Percentiles rank a stretch among this genome's conserved stretches.
These are phyloP conservation scores for Etheostoma perlongum DNA, from an alignment of 2,797 vertebrate genomes.

Conservation along the genomic window DNA sequence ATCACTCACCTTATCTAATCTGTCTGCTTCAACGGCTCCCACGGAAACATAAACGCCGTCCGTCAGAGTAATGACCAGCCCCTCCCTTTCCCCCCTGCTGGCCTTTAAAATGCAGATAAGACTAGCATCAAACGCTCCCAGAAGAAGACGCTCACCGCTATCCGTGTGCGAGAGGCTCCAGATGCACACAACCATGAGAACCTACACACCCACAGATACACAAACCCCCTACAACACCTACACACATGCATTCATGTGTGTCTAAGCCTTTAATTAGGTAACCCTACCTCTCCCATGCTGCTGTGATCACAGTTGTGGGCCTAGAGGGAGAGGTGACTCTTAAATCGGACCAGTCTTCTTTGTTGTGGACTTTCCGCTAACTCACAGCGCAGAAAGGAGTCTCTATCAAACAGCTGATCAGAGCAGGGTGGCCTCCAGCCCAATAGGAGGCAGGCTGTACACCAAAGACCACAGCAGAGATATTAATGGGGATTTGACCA, in stretches of 20 bases:
- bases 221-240: slow-evolving; percentile 41
- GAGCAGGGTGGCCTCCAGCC: slow-evolving; percentile 47
- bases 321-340: slow-evolving; percentile 64
- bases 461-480: slow-evolving; percentile 22
- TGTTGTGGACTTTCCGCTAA: slow-evolving; percentile 49
- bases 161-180: slow-evolving; percentile 33
- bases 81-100: slow-evolving; percentile 53
- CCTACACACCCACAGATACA: slow-evolving; percentile 34
- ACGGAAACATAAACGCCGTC: slow-evolving; percentile 83
- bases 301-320: slow-evolving; percentile 72
- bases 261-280: slow-evolving; percentile 81
- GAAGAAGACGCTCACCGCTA: slow-evolving; percentile 49
- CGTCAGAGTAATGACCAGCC: slow-evolving; percentile 78
- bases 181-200: slow-evolving; percentile 43
- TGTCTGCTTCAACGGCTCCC: slow-evolving; percentile 78
- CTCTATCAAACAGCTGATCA: slow-evolving; percentile 60
- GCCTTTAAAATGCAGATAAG: slow-evolving; percentile 81
- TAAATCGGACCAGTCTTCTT: slow-evolving; percentile 67
- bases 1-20: slow-evolving; percentile 84
- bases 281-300: slow-evolving; percentile 69
- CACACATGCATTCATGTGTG: slow-evolving; percentile 67
- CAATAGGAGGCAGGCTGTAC: slow-evolving; percentile 52
- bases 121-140: slow-evolving; percentile 65
- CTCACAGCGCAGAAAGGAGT: slow-evolving; percentile 23
- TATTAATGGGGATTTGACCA: slow-evolving; percentile 41